Evolutionary conservation across 2,797 vertebrate species (phyloP), one percentile per base, ranked within the genome.

Genomic region (Nothura maculosa): DNA sequence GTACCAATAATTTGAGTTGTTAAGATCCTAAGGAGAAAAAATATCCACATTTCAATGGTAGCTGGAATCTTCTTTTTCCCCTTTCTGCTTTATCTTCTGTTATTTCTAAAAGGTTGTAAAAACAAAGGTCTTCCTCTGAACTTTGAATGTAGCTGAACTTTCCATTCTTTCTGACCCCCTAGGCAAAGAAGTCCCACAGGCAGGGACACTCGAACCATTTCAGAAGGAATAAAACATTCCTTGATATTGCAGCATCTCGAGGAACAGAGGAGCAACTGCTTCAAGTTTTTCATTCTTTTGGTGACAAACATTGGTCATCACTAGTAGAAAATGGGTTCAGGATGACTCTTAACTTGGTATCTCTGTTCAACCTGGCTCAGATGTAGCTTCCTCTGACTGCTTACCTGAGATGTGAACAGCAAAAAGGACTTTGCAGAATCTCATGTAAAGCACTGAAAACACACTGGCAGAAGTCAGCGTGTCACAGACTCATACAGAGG

Each of bases 21-120:
- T 48, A 94, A 81, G 25, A 30, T 14, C 13, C 72, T 22, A 77
- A 38, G 58, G 12, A 17, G 63, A 14, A 52, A 70, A 74, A 77
- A 64, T 40, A 47, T 9, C 27, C 58, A 24, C 1, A 9, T 34
- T 5, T 45, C 27, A 72, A 40, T 17, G 67, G 38, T 4, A 25
- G 1, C 24, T 57, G n/a, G 13, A 42, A n/a, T 54, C 11, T 1
- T 14, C 38, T 85, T 80, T 36, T 14, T 0, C 1, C 3, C 28
- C 8, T 28, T 57, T 81, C 25, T 54, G 2, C 8, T 92, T 92
- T 64, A 38, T 74, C 24, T 90, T 91, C 36, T 67, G 9, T 9
- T 82, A 48, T 36, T 6, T 2, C 22, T 80, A 17, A 70, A 73
- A 88, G 6, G 7, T 3, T 32, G 36, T 21, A n/a, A 72, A 72